Base-by-base conservation (phyloP, 2,888 invertebrate genomes). In the Junonia oenone region DNA sequence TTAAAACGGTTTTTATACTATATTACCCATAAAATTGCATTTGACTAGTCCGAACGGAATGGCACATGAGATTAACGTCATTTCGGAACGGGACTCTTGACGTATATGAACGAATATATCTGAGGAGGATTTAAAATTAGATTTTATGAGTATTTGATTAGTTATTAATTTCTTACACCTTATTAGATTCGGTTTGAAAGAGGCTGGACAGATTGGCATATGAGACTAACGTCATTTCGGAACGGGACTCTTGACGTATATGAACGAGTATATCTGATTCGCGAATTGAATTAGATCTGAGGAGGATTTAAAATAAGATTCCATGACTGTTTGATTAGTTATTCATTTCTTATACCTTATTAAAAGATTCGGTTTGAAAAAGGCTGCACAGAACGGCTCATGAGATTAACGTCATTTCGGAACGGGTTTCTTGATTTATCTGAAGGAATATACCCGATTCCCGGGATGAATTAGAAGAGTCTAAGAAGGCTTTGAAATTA, bases 401-500 rank as follows among this genome's bases (percentile, higher is more conserved):
- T 52, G 55, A 59, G 56, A 63, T 62, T 65, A 65, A 65, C 63
- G 62, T 59, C 58, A 65, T 62, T 63, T 65, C 58, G 58, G 61
- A 65, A 52, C 58, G 61, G 56, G 54, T 38, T 52, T 37, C 48
- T 52, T 51, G 56, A 55, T 56, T 50, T 46, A 55, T 59, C 52
- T 49, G 56, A 55, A 61, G 46, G 46, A 43, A 51, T 45, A 13
- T 37, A 15, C 45, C 53, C 54, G 38, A 50, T 45, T 49, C 22
- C 26, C 40, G 29, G 13, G 45, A 45, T 22, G 46, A 19, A 27
- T 33, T 38, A 17, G 17, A 33, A n/a, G n/a, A n/a, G n/a, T 13
- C 19, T 22, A 5, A 6, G 6, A 26, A 43, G 26, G n/a, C 2
- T 14, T 26, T 22, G 5, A 22, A 22, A 22, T n/a, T n/a, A n/a